These are phyloP conservation scores for Maniola hyperantus DNA, from an alignment of 2,888 invertebrate species.

Conservation along the genomic window DNA sequence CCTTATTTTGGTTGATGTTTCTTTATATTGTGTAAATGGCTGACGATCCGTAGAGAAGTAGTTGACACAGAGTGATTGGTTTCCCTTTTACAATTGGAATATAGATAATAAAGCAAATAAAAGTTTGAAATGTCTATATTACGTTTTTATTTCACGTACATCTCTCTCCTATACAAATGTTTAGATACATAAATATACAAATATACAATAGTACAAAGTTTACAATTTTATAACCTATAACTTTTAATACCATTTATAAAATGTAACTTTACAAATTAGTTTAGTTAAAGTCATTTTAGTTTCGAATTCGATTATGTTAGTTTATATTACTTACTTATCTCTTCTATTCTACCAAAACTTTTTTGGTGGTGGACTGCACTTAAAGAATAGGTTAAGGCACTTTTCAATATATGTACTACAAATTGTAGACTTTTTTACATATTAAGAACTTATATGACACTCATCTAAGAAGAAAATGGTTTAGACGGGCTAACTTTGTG, in stretches of 20 bases:
- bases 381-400: background rate
- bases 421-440: background rate
- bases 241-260: slow-evolving; percentile 10
- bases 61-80: slow-evolving; percentile 77
- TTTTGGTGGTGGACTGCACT: background rate
- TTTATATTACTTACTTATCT: background rate
- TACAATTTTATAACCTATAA: slow-evolving; percentile 32
- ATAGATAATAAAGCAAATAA: slow-evolving; percentile 79
- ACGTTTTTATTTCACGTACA: slow-evolving; percentile 50
- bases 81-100: slow-evolving; percentile 81
- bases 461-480: too few relatives aligned
- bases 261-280: slow-evolving; percentile 18
- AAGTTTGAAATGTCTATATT: slow-evolving; percentile 65
- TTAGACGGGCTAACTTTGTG: too few relatives aligned
- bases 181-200: slow-evolving; percentile 35
- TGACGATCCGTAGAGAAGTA: slow-evolving; percentile 75
- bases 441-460: too few relatives aligned
- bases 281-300: background rate
- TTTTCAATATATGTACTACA: background rate
- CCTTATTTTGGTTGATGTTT: slow-evolving; percentile 79
- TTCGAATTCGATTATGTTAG: background rate
- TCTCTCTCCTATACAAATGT: slow-evolving; percentile 25
- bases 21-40: slow-evolving; percentile 80
- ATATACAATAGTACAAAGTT: slow-evolving; percentile 60
- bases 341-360: background rate